A percentile compares a stretch with the other conserved stretches of the same genome.
Conservation (phyloP, 2,888 invertebrate genomes). For the Ochropacha duplaris region DNA sequence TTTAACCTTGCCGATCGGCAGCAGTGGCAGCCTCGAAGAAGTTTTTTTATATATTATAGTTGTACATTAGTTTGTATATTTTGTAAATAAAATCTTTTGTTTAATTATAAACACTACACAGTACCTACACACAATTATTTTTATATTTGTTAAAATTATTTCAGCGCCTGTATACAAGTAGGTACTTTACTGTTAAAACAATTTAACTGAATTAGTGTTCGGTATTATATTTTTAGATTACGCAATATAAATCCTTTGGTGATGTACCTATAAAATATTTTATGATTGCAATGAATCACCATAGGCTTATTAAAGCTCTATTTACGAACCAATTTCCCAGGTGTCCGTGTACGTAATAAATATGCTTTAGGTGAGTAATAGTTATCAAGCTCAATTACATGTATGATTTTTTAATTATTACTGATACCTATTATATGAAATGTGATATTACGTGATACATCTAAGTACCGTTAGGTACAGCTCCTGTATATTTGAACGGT, state of each 20-base stretch:
- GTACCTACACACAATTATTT: too few relatives aligned
- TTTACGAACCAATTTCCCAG: conserved; percentile 32
- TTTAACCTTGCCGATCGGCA: too few relatives aligned
- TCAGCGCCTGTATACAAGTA: too few relatives aligned
- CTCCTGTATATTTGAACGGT: conserved; percentile 54
- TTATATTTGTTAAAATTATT: too few relatives aligned
- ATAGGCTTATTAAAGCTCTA: conserved; percentile 17
- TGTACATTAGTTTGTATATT: too few relatives aligned
- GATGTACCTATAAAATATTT: background rate
- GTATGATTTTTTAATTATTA: conserved; percentile 17
- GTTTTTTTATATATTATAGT: too few relatives aligned
- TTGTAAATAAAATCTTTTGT: too few relatives aligned
- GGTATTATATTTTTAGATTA: background rate
- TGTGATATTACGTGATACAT: conserved; percentile 2
- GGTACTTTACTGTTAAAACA: too few relatives aligned
- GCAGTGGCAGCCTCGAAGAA: too few relatives aligned
- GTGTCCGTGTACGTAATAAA: conserved; percentile 31
- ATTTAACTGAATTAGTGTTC: background rate
- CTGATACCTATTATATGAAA: conserved; percentile 1
- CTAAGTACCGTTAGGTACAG: conserved; percentile 51
- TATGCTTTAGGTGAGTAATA: conserved; percentile 17
- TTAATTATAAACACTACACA: too few relatives aligned
- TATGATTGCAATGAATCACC: background rate
- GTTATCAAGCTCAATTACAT: conserved; percentile 7
- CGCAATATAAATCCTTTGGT: background rate